Percentiles rank a stretch among this genome's conserved stretches.
phyloP scores from a whole-genome alignment of 2,797 vertebrate genomes.

The Ficedula albicollis region DNA sequence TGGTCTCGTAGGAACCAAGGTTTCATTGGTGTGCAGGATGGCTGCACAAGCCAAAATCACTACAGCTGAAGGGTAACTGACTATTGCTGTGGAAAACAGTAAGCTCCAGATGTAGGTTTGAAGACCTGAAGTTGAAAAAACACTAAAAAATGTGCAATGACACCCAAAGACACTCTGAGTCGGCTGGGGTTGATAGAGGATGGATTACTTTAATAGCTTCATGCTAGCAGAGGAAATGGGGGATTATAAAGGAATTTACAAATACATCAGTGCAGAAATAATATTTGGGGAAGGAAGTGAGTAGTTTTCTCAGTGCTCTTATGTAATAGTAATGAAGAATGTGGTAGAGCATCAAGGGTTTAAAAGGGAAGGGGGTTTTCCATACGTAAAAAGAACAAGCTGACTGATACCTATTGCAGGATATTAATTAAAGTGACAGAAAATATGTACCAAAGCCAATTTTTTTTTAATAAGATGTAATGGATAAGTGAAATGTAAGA shows the following conservation, averaged over 20 bases:
- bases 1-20: background rate
- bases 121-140: background rate
- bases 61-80: background rate
- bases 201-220: slow-evolving; percentile 15
- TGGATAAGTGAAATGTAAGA: background rate
- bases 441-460: background rate
- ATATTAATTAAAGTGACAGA: background rate
- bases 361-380: background rate
- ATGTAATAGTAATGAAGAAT: background rate
- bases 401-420: background rate
- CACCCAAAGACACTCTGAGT: background rate
- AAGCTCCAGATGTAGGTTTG: background rate
- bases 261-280: background rate
- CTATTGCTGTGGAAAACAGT: background rate
- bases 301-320: background rate
- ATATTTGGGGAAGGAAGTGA: background rate
- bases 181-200: background rate
- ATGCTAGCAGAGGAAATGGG: background rate
- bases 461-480: slow-evolving; percentile 16
- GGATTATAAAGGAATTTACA: slow-evolving; percentile 4
- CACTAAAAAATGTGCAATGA: background rate
- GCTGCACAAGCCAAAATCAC: background rate
- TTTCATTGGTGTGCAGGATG: background rate
- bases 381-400: background rate
- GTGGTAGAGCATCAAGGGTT: background rate